A percentile compares a stretch with the other conserved stretches of the same genome.
phyloP scores from a whole-genome alignment of 2,888 invertebrate genomes.

The Mesorhabditis belari region DNA sequence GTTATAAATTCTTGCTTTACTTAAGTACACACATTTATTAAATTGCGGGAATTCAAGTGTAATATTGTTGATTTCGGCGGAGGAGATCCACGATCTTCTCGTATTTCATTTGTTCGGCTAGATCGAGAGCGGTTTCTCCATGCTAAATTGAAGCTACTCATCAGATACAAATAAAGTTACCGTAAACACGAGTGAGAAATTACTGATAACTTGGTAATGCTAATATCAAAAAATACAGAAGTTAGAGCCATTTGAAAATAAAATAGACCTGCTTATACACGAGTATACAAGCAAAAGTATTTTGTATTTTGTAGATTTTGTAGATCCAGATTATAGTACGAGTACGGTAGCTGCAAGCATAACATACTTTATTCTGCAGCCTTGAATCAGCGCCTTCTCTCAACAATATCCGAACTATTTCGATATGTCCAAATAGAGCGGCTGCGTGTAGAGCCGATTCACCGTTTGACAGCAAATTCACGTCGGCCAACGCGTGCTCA shows the following conservation, averaged over 20 bases:
- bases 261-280: too few species aligned
- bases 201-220: too few species aligned
- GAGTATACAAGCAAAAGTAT: too few species aligned
- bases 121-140: slow-evolving; percentile 15
- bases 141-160: slow-evolving; percentile 58
- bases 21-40: background rate
- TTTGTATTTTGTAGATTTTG: background rate
- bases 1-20: background rate
- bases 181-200: too few species aligned
- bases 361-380: slow-evolving; percentile 63
- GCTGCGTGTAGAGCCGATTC: slow-evolving; percentile 84
- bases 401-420: slow-evolving; percentile 71
- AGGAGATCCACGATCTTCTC: slow-evolving; percentile 16
- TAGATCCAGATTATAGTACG: background rate
- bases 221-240: too few species aligned
- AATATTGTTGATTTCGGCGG: background rate
- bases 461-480: slow-evolving; percentile 73
- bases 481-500: slow-evolving; percentile 70
- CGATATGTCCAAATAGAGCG: slow-evolving; percentile 76
- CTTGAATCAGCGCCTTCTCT: slow-evolving; percentile 66
- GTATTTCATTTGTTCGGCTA: slow-evolving; percentile 19
- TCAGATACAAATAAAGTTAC: too few species aligned
- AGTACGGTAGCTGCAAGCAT: background rate
- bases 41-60: background rate
- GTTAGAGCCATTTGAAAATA: too few species aligned